Evolutionary conservation across 2,888 invertebrate genomes (phyloP).

Genomic region (Lottia scabra): DNA sequence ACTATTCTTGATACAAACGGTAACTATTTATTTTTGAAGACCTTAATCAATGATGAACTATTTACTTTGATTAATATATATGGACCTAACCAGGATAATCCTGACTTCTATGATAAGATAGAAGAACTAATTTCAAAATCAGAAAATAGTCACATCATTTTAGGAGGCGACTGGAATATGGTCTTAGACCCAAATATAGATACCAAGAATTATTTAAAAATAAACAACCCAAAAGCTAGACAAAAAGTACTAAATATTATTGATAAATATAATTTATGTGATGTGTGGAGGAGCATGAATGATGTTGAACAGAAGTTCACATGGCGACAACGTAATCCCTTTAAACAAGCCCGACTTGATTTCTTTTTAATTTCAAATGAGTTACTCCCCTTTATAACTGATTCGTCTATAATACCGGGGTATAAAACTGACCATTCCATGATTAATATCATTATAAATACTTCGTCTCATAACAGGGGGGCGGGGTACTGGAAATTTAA

Average conservation of each 20-base stretch:
- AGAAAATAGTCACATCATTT: no score
- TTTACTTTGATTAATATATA: no score
- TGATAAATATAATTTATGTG: conserved; percentile 12
- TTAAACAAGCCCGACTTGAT: conserved; percentile 15
- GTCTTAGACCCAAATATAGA: no score
- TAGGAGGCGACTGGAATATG: no score
- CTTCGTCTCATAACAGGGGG: neutral
- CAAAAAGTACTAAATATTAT: no score
- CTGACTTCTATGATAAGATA: no score
- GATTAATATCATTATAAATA: conserved; percentile 2
- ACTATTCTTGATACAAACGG: no score
- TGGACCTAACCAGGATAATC: no score
- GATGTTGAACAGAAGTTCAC: conserved; percentile 4
- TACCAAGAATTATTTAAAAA: no score
- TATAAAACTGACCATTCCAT: conserved; percentile 14
- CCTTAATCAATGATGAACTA: no score
- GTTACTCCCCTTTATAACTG: neutral
- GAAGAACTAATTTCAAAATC: no score
- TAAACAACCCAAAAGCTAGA: conserved; percentile 18
- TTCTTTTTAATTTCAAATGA: conserved; percentile 16
- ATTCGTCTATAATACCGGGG: conserved; percentile 8
- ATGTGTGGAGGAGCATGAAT: conserved; percentile 7
- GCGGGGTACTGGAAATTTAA: conserved; percentile 22
- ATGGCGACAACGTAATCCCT: conserved; percentile 11
- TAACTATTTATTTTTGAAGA: no score